phyloP scores from a whole-genome alignment of 37 sponge, comb jelly and placozoan species.

The Aphrocallistes beatrix region DNA sequence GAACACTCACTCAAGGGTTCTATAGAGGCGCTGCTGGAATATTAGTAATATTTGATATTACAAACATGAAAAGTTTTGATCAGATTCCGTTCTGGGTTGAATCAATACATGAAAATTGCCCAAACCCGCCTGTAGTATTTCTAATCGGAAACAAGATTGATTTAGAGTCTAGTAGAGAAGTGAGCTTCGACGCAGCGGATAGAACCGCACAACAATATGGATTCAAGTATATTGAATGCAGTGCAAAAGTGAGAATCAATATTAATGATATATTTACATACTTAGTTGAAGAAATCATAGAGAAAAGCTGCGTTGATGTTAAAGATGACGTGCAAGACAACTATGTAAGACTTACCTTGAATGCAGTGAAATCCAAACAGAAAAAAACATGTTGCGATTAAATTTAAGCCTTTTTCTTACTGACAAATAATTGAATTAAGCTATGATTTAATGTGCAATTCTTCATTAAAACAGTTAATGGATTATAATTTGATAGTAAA shows the following conservation, averaged over 20 bases:
- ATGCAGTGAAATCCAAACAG: no score
- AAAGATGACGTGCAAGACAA: no score
- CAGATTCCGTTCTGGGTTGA: constrained; percentile 17
- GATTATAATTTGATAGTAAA: no score
- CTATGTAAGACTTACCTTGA: no score
- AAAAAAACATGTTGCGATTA: no score
- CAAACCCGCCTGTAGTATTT: not conserved
- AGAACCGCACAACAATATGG: not conserved
- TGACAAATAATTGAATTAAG: no score
- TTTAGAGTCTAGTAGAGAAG: not conserved
- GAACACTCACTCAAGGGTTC: constrained; percentile 1
- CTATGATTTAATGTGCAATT: no score
- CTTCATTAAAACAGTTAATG: no score
- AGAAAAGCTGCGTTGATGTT: no score
- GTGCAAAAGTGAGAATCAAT: constrained; percentile 4
- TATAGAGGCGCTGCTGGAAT: not conserved
- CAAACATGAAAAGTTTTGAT: not conserved
- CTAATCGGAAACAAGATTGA: not conserved
- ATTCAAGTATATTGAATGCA: not conserved
- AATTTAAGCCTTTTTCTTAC: no score
- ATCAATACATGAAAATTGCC: constrained; percentile 13
- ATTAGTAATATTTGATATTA: not conserved
- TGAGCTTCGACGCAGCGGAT: not conserved
- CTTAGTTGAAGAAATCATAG: not conserved
- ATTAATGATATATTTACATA: not conserved